These are phyloP conservation scores for Maniola jurtina DNA, from an alignment of 1,140 invertebrate genomes.

Conservation along the genomic window DNA sequence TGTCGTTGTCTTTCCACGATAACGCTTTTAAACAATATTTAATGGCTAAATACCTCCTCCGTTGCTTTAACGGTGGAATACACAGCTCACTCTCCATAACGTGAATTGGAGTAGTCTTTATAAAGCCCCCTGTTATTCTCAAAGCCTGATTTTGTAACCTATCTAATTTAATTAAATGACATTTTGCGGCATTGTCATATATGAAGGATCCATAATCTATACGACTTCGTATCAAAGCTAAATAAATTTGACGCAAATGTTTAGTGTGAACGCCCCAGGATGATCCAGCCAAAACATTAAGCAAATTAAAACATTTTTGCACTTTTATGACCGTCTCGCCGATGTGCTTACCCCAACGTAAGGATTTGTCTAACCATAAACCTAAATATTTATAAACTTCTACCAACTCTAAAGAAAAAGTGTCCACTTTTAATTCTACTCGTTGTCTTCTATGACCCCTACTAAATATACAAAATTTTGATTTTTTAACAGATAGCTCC, in stretches of 20 bases:
- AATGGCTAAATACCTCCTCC: conserved; percentile 11
- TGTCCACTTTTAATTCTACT: background rate
- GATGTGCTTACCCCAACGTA: conserved; percentile 34
- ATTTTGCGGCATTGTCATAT: conserved; percentile 17
- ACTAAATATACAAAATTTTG: conserved; percentile 32
- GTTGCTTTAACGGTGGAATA: conserved; percentile 10
- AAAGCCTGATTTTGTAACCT: conserved; percentile 19
- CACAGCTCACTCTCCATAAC: conserved; percentile 25
- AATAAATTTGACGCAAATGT: conserved; percentile 35
- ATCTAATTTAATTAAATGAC: conserved; percentile 22
- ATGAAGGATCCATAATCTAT: conserved; percentile 31
- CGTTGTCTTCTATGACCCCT: conserved; percentile 16
- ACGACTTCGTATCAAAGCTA: conserved; percentile 30
- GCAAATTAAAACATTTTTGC: conserved; percentile 14
- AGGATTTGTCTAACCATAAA: conserved; percentile 29
- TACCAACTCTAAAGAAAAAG: background rate
- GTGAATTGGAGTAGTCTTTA: conserved; percentile 26
- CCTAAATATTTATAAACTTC: conserved; percentile 31
- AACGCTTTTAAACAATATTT: conserved; percentile 24
- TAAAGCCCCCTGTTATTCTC: conserved; percentile 29
- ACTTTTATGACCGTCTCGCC: conserved; percentile 23
- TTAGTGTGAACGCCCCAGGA: conserved; percentile 33
- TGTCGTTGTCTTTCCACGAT: conserved; percentile 2
- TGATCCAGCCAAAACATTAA: conserved; percentile 28
- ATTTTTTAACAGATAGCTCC: conserved; percentile 29